Conservation (phyloP, 2,113 vertebrate species). For the Tretioscincus oriximinensis region DNA sequence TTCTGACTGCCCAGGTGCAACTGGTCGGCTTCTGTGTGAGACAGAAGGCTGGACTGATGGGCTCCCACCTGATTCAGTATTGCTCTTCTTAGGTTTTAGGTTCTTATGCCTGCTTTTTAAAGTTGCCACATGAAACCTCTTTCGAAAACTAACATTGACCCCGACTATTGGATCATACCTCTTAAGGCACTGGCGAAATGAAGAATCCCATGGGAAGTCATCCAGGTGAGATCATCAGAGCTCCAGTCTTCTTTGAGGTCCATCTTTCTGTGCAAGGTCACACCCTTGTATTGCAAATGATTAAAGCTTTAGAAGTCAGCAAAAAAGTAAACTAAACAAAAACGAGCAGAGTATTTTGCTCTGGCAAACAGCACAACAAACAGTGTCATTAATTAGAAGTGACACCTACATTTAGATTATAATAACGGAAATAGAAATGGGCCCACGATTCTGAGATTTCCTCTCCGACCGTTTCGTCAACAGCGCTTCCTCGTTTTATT, state of each 20-base stretch:
- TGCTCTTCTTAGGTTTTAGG: no score
- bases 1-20: no score
- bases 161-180: conserved; percentile 56
- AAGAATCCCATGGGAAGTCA: conserved; percentile 69
- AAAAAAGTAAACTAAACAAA: not conserved
- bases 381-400: conserved; percentile 13
- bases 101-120: no score
- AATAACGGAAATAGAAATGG: not conserved
- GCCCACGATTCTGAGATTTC: not conserved
- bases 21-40: no score
- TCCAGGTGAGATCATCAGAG: conserved; percentile 75
- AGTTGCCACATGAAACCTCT: no score
- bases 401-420: no score
- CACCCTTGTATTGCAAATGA: not conserved
- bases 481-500: no score
- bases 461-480: not conserved
- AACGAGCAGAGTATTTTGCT: conserved; percentile 27
- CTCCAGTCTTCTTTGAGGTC: conserved; percentile 74
- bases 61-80: no score
- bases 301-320: not conserved
- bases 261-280: conserved; percentile 66
- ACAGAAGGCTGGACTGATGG: no score
- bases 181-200: conserved; percentile 63
- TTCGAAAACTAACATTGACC: not conserved
- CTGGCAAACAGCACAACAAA: conserved; percentile 54